A percentile compares a stretch with the other conserved stretches of the same genome.
Evolutionary conservation across 2,797 vertebrate genomes (phyloP).

Genomic region (Chelonia mydas): DNA sequence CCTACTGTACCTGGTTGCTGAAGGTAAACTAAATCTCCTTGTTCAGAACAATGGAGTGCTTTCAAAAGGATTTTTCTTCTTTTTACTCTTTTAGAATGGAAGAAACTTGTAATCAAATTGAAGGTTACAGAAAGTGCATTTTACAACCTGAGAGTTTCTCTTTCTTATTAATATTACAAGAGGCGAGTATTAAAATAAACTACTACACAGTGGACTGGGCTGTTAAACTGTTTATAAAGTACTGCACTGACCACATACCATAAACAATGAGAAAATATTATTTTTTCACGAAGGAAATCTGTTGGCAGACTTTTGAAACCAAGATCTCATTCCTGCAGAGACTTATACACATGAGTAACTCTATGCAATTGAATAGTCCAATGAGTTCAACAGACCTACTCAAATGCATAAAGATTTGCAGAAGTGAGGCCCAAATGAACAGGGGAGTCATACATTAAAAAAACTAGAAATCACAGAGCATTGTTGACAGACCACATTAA

Average conservation of each 20-base stretch:
- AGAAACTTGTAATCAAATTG: constrained; percentile 52
- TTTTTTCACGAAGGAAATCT: not conserved
- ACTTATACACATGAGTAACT: not conserved
- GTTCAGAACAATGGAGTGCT: constrained; percentile 23
- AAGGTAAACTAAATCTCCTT: constrained; percentile 57
- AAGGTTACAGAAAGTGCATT: constrained; percentile 54
- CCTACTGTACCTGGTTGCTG: constrained; percentile 37
- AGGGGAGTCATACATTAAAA: not conserved
- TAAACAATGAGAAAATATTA: not conserved
- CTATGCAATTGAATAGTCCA: not conserved
- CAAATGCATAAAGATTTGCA: not conserved
- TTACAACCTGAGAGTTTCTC: constrained; percentile 15
- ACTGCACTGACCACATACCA: not conserved
- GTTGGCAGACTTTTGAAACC: not conserved
- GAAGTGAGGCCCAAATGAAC: not conserved
- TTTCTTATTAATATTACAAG: constrained; percentile 49
- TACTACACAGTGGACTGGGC: not conserved
- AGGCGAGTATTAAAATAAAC: constrained; percentile 38
- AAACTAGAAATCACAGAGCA: rapidly evolving
- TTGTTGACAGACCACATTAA: not conserved
- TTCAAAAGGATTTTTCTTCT: not conserved
- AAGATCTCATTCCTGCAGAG: not conserved
- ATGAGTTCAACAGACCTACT: not conserved
- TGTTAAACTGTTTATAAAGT: not conserved
- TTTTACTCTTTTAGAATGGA: not conserved